phyloP scores from a whole-genome alignment of 2,888 invertebrate species.

The Hanleya hanleyi region DNA sequence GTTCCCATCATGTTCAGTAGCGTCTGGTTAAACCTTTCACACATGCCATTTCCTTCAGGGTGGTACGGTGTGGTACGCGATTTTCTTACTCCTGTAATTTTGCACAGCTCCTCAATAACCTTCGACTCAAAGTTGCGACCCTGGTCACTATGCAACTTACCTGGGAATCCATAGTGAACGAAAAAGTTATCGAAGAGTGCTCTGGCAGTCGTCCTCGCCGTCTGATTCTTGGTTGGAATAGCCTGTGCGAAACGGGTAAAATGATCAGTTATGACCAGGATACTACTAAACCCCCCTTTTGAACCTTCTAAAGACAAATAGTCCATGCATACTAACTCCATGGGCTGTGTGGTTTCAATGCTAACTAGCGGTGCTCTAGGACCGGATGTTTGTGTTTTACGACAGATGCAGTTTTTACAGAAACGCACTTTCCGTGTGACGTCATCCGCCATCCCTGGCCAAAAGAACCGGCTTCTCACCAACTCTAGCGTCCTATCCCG shows the following conservation, averaged over 20 bases:
- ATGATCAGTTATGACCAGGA: not conserved
- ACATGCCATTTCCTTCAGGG: not conserved
- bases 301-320: not conserved
- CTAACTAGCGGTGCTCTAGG: not conserved
- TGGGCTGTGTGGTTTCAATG: not conserved
- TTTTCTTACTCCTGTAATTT: not conserved
- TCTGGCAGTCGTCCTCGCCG: not conserved
- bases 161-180: not conserved
- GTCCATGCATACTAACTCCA: not conserved
- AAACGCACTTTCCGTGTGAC: not conserved
- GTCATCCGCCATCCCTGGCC: slow-evolving; percentile 20
- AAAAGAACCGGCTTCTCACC: slow-evolving; percentile 14
- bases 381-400: not conserved
- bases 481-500: slow-evolving; percentile 12
- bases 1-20: too few relatives aligned
- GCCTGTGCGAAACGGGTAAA: not conserved
- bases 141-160: not conserved
- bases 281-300: not conserved
- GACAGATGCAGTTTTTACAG: not conserved
- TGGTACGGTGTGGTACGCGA: not conserved
- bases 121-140: not conserved
- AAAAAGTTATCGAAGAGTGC: not conserved
- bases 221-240: not conserved
- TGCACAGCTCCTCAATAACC: not conserved
- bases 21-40: not conserved